Conservation (phyloP, 2,797 vertebrate species). For the Steatocranus sp. region DNA sequence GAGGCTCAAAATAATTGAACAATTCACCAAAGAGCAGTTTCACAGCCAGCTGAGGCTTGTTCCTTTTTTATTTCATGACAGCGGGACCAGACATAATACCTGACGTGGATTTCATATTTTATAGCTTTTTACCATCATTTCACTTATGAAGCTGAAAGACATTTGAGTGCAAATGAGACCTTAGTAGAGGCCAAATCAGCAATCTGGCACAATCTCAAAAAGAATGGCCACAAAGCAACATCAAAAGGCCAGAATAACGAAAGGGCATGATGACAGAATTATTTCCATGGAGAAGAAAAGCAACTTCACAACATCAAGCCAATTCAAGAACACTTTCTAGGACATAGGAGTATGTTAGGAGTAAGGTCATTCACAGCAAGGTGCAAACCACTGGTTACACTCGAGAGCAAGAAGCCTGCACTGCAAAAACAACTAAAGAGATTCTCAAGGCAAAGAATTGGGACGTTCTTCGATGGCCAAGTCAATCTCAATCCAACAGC, state of each 20-base stretch:
- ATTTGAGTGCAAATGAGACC: background rate
- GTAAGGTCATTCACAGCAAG: background rate
- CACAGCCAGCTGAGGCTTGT: background rate
- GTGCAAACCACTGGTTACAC: background rate
- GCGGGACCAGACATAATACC: fast-evolving
- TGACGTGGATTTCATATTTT: background rate
- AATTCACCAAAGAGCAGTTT: background rate
- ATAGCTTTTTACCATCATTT: background rate
- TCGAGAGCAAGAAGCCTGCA: background rate
- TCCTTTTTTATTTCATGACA: background rate
- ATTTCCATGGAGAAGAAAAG: background rate
- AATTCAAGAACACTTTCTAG: background rate
- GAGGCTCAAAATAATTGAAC: background rate
- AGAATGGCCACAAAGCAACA: background rate
- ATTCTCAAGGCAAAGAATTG: background rate
- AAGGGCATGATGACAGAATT: background rate
- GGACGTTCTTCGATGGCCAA: background rate
- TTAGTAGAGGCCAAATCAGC: background rate
- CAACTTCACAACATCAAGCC: background rate
- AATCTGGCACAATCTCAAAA: background rate
- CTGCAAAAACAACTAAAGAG: background rate
- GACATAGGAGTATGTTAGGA: background rate
- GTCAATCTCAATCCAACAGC: background rate
- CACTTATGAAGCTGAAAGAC: background rate
- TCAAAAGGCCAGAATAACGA: background rate